Evolutionary conservation across 2,888 invertebrate genomes (phyloP), one percentile per base, ranked within the genome.

Genomic region (Trimorus sp.): DNA sequence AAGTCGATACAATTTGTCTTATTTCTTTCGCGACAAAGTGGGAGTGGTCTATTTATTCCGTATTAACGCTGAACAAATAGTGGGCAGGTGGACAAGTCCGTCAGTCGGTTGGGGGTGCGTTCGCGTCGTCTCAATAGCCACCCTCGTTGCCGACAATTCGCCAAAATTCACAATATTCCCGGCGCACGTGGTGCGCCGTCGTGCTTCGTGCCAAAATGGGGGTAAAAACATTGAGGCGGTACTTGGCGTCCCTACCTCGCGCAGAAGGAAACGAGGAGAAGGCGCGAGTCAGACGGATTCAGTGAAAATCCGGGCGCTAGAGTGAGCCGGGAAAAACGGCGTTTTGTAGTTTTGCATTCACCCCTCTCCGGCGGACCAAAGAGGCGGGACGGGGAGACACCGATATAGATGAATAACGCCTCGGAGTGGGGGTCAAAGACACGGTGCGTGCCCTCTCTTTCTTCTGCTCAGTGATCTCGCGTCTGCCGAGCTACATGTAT

Each of bases 401-500:
- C 58, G 79, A 53, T 62, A 40, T 74, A 75, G 60, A 68, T 73
- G 77, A 82, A 80, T 48, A 76, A 76, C 81, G 81, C 78, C 69
- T 81, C 49, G 54, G 76, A 82, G 70, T 62, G 85, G 84, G 85
- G 85, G 48, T 7, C 63, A 66, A 68, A 75, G 71, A 77, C 79
- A 84, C 79, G 49, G 63, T 59, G 69, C 7, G 42, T 58, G 69
- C 75, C 65, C 83, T 88, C 84, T 86, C 84, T 84, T 79, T 85
- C 82, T 78, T 71, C 73, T 83, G 70, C 80, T 91, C 91, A 91
- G 91, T 91, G 89, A 89, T 89, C 89, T 90, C 91, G 90, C 91
- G 90, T 88, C 89, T 87, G 89, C 86, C 91, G 91, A 90, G 89
- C 86, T 87, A 88, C 88, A 89, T 89, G 89, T 88, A 68, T 68